Conservation (phyloP, 1,140 invertebrate species). For the Colletes gigas region DNA sequence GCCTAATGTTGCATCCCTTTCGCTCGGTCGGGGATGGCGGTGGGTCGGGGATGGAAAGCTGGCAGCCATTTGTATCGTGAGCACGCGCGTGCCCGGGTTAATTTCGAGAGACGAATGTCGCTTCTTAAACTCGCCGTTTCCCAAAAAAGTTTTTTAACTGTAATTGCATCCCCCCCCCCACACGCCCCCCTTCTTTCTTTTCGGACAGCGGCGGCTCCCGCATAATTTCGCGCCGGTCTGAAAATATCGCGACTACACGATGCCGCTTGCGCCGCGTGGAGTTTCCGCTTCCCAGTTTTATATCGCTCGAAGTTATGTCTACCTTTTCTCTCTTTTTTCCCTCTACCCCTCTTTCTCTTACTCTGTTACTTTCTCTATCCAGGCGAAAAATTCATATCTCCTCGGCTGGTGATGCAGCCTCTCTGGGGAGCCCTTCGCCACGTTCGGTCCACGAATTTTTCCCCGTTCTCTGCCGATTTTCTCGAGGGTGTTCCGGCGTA, state of each 20-base stretch:
- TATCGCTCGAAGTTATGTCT: slow-evolving; percentile 39
- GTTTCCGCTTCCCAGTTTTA: slow-evolving; percentile 29
- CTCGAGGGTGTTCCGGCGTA: not conserved
- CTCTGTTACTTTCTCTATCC: not conserved
- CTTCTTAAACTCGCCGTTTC: slow-evolving; percentile 66
- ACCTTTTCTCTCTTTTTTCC: not conserved
- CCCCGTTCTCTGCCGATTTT: slow-evolving; percentile 9
- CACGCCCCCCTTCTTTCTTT: slow-evolving; percentile 1
- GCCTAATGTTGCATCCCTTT: slow-evolving; percentile 50
- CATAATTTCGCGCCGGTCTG: slow-evolving; percentile 50
- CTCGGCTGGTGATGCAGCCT: slow-evolving; percentile 9
- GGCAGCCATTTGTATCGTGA: slow-evolving; percentile 59
- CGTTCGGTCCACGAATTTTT: slow-evolving; percentile 22
- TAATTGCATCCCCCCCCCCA: slow-evolving; percentile 57
- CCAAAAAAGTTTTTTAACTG: slow-evolving; percentile 63
- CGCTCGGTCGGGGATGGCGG: not conserved
- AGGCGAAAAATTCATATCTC: slow-evolving; percentile 51
- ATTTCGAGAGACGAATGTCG: slow-evolving; percentile 70
- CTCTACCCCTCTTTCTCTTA: not conserved
- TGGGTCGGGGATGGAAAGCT: slow-evolving; percentile 23
- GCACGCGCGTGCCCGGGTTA: slow-evolving; percentile 65
- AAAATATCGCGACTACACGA: slow-evolving; percentile 61
- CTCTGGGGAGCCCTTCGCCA: slow-evolving; percentile 21
- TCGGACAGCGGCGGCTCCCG: slow-evolving; percentile 13
- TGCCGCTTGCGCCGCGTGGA: slow-evolving; percentile 1